A percentile compares a stretch with the other conserved stretches of the same genome.
Conservation (phyloP, 2,797 vertebrate species). For the Sparus aurata region DNA sequence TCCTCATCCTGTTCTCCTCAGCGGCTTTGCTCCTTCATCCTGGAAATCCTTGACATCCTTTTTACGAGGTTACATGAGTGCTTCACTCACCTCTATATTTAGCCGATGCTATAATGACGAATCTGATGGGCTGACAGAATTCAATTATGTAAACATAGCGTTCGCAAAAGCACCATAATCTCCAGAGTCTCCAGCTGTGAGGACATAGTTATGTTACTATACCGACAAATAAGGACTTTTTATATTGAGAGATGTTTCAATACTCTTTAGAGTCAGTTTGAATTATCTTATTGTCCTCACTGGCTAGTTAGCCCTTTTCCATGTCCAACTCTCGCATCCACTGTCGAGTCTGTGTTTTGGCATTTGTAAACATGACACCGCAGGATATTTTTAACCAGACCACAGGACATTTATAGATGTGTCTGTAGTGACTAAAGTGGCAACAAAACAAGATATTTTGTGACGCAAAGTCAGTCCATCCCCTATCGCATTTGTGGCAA, state of each 20-base stretch:
- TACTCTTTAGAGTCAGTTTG: not conserved
- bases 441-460: too few relatives aligned
- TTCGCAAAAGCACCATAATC: conserved; percentile 47
- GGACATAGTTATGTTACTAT: not conserved
- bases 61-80: conserved; percentile 71
- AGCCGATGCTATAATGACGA: conserved; percentile 68
- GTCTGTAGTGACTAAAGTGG: too few relatives aligned
- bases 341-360: not conserved
- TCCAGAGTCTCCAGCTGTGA: conserved; percentile 29
- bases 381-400: too few relatives aligned
- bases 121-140: conserved; percentile 63
- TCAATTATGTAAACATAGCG: conserved; percentile 66
- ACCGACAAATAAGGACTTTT: not conserved
- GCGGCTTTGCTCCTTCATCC: conserved; percentile 56
- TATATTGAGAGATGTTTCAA: conserved; percentile 3
- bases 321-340: not conserved
- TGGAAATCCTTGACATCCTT: conserved; percentile 78
- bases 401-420: too few relatives aligned
- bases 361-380: too few relatives aligned
- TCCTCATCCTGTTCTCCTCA: conserved; percentile 36
- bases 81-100: conserved; percentile 69
- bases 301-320: not conserved
- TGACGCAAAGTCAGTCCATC: too few relatives aligned
- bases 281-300: not conserved
- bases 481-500: too few relatives aligned